Conservation (phyloP, 2,888 invertebrate species). For the Oscheius onirici region DNA sequence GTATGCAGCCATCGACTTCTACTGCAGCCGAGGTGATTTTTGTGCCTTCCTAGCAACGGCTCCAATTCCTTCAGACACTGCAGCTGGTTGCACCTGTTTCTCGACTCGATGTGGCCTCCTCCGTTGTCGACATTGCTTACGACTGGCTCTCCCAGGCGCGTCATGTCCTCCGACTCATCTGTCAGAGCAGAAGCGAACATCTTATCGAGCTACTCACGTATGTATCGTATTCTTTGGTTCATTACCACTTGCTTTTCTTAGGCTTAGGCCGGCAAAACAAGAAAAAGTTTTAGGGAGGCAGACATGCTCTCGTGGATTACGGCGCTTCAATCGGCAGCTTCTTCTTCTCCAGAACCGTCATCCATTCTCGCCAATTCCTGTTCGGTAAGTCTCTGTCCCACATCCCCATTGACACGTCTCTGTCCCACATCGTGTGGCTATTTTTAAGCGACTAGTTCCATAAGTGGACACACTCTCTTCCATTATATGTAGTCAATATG, state of each 20-base stretch:
- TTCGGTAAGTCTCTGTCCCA: slow-evolving; percentile 23
- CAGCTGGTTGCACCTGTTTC: slow-evolving; percentile 20
- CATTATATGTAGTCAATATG: too few species aligned
- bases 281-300: slow-evolving; percentile 38
- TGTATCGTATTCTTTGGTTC: background rate
- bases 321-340: slow-evolving; percentile 41
- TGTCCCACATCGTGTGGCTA: too few species aligned
- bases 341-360: slow-evolving; percentile 13
- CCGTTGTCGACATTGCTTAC: slow-evolving; percentile 58
- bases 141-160: slow-evolving; percentile 50
- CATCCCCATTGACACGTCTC: background rate
- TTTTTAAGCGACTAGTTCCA: background rate
- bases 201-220: slow-evolving; percentile 49
- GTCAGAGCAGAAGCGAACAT: slow-evolving; percentile 49
- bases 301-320: slow-evolving; percentile 59
- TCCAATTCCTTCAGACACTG: slow-evolving; percentile 4
- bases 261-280: too few species aligned
- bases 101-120: slow-evolving; percentile 50
- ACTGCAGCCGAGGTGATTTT: slow-evolving; percentile 36
- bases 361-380: slow-evolving; percentile 21
- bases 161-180: slow-evolving; percentile 52
- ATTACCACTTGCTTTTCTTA: too few species aligned
- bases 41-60: background rate
- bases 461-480: background rate
- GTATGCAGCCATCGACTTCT: slow-evolving; percentile 43